phyloP scores from a whole-genome alignment of 2,888 invertebrate genomes.

The Drosophila mimica region DNA sequence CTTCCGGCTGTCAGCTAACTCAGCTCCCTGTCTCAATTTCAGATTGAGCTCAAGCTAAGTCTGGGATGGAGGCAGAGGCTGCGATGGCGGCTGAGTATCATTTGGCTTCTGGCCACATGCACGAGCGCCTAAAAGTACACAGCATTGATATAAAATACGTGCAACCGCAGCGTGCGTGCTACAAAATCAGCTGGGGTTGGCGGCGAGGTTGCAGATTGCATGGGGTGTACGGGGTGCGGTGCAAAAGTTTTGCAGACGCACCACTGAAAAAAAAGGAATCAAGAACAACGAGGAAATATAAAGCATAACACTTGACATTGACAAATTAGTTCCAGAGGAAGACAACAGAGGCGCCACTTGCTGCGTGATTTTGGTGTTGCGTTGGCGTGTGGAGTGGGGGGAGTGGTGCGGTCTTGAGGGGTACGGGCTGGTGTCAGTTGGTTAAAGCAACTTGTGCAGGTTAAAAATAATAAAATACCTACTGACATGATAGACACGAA shows the following conservation, averaged over 20 bases:
- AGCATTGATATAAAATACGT: conserved; percentile 72
- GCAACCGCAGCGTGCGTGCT: conserved; percentile 59
- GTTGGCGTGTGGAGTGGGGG: neutral
- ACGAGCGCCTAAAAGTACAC: conserved; percentile 69
- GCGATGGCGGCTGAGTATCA: neutral
- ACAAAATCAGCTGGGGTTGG: conserved; percentile 3
- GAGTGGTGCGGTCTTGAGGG: neutral
- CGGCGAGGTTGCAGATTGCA: conserved; percentile 25
- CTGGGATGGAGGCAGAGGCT: conserved; percentile 1
- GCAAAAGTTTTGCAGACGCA: conserved; percentile 63
- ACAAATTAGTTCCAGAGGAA: conserved; percentile 83
- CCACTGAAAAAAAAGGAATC: conserved; percentile 9
- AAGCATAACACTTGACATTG: conserved; percentile 83
- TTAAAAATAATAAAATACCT: conserved; percentile 80
- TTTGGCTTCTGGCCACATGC: conserved; percentile 44
- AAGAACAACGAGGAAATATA: conserved; percentile 35
- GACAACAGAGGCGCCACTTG: conserved; percentile 43
- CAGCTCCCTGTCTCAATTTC: conserved; percentile 22
- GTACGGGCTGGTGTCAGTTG: conserved; percentile 38
- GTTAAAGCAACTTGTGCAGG: conserved; percentile 60
- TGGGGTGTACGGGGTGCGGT: conserved; percentile 35
- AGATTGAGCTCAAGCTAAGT: conserved; percentile 8
- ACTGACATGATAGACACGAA: conserved; percentile 81
- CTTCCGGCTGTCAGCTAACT: conserved; percentile 59
- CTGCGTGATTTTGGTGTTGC: conserved; percentile 15